phyloP scores from a whole-genome alignment of 2,797 vertebrate species.

The Peromyscus attwateri region DNA sequence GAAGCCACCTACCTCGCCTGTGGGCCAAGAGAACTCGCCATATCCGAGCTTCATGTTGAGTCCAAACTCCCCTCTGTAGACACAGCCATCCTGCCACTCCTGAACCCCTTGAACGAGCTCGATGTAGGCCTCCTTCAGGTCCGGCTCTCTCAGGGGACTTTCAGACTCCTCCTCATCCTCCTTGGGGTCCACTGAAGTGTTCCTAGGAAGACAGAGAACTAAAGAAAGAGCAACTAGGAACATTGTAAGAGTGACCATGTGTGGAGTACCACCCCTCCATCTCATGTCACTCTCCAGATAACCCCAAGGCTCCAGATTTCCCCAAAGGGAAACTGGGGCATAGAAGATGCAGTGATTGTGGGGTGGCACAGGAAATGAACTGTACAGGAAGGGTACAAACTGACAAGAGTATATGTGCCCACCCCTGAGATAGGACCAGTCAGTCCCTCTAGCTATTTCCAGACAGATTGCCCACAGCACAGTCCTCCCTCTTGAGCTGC shows the following conservation, averaged over 20 bases:
- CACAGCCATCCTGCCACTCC: slow-evolving; percentile 90
- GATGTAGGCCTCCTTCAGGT: slow-evolving; percentile 54
- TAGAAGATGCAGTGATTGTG: fast-evolving
- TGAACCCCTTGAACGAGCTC: slow-evolving; percentile 81
- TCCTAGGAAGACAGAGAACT: slow-evolving; percentile 21
- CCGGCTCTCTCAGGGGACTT: neutral
- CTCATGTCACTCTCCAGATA: neutral
- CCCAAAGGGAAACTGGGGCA: neutral
- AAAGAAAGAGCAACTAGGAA: neutral
- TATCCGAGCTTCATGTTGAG: slow-evolving; percentile 90
- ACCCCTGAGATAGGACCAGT: neutral
- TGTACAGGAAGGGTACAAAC: neutral
- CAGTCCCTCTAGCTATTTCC: neutral
- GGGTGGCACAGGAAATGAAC: neutral
- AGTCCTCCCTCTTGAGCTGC: neutral
- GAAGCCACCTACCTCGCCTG: slow-evolving; percentile 87
- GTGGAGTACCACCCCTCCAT: fast-evolving
- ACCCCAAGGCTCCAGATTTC: fast-evolving
- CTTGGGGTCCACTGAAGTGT: fast-evolving
- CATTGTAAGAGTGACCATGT: fast-evolving
- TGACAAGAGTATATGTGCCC: fast-evolving
- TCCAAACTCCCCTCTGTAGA: slow-evolving; percentile 90
- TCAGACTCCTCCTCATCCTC: neutral
- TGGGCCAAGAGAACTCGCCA: slow-evolving; percentile 88
- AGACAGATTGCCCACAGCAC: neutral